Evolutionary conservation across 2,797 vertebrate species (phyloP), one percentile per base, ranked within the genome.

Genomic region (Acridotheres tristis): DNA sequence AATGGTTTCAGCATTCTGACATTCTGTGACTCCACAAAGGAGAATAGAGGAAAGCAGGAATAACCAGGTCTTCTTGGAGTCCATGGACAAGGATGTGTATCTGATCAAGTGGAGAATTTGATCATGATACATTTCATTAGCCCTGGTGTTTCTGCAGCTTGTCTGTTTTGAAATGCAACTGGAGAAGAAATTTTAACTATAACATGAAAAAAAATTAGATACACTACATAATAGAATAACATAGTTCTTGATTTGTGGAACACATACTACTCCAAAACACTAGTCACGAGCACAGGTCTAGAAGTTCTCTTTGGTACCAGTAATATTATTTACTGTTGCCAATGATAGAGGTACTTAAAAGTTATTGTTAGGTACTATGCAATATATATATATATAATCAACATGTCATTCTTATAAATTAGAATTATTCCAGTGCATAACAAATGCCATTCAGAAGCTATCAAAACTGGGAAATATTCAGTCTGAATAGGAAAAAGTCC

Each of bases 311-410:
- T 6, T 79, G 22, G 2, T 29, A 79, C 12, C 7, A 45, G 6
- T 12, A 55, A 11, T 32, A 48, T 36, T 68, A 40, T 45, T 61
- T 76, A 51, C 9, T 11, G 5, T 27, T 67, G 32, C 7, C 5
- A 19, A 25, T 53, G 8, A n/a, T 18, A 19, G 25, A 77, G 25
- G 4, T 21, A 63, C 16, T 73, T 86, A 50, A 43, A 68, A 88
- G 61, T 32, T 61, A 8, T 5, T 58, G 7, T 45, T 59, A 42
- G 5, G 4, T 45, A 77, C 57, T 20, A 15, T 0, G 1, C 1
- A 12, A 21, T 36, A 22, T 26, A 34, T 43, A 26, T 26, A 19
- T 45, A 17, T 48, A 36, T n/a, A 13, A 63, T 58, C 13, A 79
- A 74, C 73, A 27, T 19, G 2, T 9, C 8, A 61, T 61, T 77